Evolutionary conservation across 2,113 vertebrate species (phyloP).

Genomic region (Bubo scandiacus): DNA sequence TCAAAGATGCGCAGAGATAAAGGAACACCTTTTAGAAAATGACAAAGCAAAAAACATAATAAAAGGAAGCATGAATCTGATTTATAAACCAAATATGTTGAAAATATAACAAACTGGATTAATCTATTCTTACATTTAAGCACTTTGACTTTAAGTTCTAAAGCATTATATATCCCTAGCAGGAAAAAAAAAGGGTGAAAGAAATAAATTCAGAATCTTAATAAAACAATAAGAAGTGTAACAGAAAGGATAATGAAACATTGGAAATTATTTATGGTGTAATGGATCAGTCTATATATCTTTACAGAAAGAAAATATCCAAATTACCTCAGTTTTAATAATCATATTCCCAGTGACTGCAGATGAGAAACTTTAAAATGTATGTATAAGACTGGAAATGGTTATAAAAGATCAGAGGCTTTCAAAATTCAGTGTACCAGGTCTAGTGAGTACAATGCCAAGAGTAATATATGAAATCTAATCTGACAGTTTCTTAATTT

Average conservation of each 20-base stretch:
- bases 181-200: neutral
- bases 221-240: neutral
- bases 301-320: constrained; percentile 1
- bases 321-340: constrained; percentile 33
- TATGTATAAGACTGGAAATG: constrained; percentile 11
- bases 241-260: constrained; percentile 11
- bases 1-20: neutral
- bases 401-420: constrained; percentile 50
- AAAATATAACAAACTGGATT: neutral
- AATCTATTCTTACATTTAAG: neutral
- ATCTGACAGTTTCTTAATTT: constrained; percentile 47
- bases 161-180: neutral
- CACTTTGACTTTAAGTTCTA: neutral
- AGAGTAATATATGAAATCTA: constrained; percentile 11
- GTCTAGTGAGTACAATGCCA: constrained; percentile 6
- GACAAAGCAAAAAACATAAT: neutral
- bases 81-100: neutral
- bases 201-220: neutral
- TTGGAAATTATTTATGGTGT: neutral
- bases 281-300: neutral
- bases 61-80: neutral
- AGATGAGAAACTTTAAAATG: constrained; percentile 23
- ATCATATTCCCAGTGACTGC: neutral
- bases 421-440: constrained; percentile 29
- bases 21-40: neutral